Evolutionary conservation across 2,888 invertebrate species (phyloP).

Genomic region (Pheosia gnoma): DNA sequence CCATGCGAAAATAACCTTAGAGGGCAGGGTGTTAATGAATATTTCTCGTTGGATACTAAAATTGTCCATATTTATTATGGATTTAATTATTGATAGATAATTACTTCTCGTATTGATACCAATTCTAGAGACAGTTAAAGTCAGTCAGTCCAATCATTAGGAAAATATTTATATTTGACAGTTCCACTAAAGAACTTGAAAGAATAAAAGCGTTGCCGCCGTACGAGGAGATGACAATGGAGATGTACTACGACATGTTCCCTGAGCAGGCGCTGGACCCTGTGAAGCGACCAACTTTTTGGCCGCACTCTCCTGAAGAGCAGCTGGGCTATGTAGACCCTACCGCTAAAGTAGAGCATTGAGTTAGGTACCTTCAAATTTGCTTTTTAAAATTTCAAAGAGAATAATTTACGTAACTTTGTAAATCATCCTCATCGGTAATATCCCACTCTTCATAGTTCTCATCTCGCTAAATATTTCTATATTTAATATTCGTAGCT

Average conservation of each 20-base stretch:
- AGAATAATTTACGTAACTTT: too few relatives aligned
- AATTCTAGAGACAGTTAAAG: too few relatives aligned
- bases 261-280: slow-evolving; percentile 58
- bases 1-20: too few relatives aligned
- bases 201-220: slow-evolving; percentile 61
- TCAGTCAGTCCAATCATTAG: not conserved
- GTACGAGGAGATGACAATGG: slow-evolving; percentile 70
- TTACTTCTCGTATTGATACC: too few relatives aligned
- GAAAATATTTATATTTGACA: slow-evolving; percentile 21
- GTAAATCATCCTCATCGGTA: too few relatives aligned
- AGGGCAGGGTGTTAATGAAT: too few relatives aligned
- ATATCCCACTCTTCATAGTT: too few relatives aligned
- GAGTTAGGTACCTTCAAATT: not conserved
- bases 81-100: too few relatives aligned
- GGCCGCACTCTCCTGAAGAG: slow-evolving; percentile 72
- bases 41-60: too few relatives aligned
- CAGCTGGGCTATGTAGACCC: slow-evolving; percentile 58
- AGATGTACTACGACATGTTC: slow-evolving; percentile 59
- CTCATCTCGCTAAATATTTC: too few relatives aligned
- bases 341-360: slow-evolving; percentile 22
- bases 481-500: not conserved
- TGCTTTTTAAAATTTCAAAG: too few relatives aligned
- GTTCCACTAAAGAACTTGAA: slow-evolving; percentile 57
- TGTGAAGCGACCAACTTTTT: slow-evolving; percentile 65
- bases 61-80: too few relatives aligned